Evolutionary conservation across 2,113 vertebrate genomes (phyloP).

Genomic region (Tupaia tana): DNA sequence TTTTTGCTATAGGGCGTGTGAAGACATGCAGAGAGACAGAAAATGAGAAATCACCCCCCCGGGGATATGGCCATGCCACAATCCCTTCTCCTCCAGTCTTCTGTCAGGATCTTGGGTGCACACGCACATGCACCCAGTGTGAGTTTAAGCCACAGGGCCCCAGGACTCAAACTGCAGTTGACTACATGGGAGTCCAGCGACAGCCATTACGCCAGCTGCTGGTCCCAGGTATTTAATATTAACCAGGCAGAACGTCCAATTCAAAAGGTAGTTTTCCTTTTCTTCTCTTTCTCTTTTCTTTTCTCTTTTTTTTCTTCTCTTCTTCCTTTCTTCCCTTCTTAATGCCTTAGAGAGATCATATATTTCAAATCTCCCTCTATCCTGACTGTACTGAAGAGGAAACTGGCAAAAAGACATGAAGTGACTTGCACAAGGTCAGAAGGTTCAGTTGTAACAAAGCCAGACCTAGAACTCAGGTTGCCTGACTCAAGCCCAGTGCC

Average conservation of each 20-base stretch:
- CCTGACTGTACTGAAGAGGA: conserved; percentile 60
- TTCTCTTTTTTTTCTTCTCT: no score
- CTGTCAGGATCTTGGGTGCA: no score
- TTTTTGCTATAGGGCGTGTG: no score
- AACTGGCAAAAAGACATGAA: conserved; percentile 56
- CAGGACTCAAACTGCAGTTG: no score
- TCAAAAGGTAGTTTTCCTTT: conserved; percentile 20
- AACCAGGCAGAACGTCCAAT: conserved; percentile 54
- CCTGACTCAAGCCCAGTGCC: conserved; percentile 58
- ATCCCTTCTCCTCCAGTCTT: no score
- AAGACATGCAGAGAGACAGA: no score
- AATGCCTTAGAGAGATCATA: conserved; percentile 42
- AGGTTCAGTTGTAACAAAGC: conserved; percentile 72
- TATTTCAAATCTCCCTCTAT: background rate
- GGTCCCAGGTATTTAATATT: conserved; percentile 20
- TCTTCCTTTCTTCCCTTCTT: background rate
- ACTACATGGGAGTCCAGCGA: no score
- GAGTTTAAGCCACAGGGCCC: no score
- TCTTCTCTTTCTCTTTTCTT: background rate
- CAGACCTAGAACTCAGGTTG: conserved; percentile 64
- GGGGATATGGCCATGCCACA: no score
- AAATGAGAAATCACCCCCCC: no score
- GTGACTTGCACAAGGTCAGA: conserved; percentile 67
- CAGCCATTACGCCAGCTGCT: no score
- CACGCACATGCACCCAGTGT: no score